Evolutionary conservation across 2,113 vertebrate species (phyloP).

Genomic region (Myotis lucifugus): DNA sequence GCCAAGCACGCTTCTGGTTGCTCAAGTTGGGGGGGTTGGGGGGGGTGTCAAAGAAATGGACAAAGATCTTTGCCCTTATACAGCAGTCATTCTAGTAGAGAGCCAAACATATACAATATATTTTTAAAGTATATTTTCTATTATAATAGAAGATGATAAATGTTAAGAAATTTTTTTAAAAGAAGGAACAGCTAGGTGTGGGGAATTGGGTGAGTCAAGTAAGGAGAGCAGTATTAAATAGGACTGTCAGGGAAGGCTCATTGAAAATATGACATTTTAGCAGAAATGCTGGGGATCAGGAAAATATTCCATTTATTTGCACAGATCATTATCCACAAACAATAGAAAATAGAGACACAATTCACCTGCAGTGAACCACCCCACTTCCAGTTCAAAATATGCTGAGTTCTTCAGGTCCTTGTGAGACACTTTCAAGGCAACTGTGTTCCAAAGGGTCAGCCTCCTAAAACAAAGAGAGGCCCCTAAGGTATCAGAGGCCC

Average conservation of each 20-base stretch:
- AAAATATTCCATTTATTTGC: neutral
- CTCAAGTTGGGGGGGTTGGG: neutral
- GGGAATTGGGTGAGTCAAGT: neutral
- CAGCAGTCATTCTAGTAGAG: neutral
- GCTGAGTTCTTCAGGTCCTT: neutral
- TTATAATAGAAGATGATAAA: neutral
- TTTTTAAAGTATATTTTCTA: neutral
- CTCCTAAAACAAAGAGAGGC: neutral
- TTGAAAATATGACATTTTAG: neutral
- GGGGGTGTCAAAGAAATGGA: neutral
- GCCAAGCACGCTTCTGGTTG: neutral
- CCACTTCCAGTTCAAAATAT: neutral
- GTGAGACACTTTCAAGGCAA: neutral
- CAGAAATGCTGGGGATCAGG: neutral
- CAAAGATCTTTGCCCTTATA: neutral
- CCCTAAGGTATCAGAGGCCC: fast-evolving
- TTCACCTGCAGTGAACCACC: neutral
- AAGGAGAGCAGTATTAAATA: neutral
- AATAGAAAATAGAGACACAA: neutral
- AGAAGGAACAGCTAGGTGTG: neutral
- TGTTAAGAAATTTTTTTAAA: neutral
- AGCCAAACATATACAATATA: neutral
- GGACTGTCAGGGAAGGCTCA: neutral
- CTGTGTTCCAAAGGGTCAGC: neutral
- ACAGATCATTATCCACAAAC: neutral